These are phyloP conservation scores for Hirundichthys speculiger DNA, from an alignment of 2,113 vertebrate species.

Conservation along the genomic window DNA sequence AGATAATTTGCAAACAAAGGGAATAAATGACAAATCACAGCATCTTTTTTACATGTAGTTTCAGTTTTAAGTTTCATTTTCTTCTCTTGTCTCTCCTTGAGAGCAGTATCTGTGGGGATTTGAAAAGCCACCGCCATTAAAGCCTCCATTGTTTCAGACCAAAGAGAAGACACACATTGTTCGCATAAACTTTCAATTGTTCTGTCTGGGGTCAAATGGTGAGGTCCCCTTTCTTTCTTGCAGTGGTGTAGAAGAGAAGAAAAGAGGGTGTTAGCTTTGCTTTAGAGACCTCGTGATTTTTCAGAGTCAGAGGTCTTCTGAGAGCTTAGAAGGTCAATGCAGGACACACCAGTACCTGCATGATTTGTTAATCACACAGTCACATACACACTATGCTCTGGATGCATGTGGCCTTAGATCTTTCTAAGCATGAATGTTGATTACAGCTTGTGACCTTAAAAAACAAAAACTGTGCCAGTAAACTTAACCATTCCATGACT, in stretches of 20 bases:
- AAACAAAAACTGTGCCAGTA: too few species aligned
- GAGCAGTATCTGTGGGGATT: conserved; percentile 53
- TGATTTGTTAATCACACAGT: neutral
- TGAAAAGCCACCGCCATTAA: conserved; percentile 56
- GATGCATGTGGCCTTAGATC: neutral
- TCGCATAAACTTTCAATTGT: conserved; percentile 79
- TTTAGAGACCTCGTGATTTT: conserved; percentile 48
- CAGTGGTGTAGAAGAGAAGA: conserved; percentile 38
- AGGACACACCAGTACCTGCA: conserved; percentile 11
- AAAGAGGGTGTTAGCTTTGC: conserved; percentile 55
- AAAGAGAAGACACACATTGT: conserved; percentile 74
- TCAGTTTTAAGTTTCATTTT: conserved; percentile 19
- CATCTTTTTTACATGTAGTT: conserved; percentile 16
- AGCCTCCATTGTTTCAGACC: conserved; percentile 71
- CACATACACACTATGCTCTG: too few species aligned
- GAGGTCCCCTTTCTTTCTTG: conserved; percentile 77
- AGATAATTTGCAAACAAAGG: conserved; percentile 6
- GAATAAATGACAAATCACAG: conserved; percentile 2
- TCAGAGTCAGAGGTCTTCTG: conserved; percentile 50
- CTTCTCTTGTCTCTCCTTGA: conserved; percentile 40
- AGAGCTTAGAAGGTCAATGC: conserved; percentile 39
- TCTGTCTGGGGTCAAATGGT: conserved; percentile 76
- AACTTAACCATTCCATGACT: too few species aligned
- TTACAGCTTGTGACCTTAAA: too few species aligned
- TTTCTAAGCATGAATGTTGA: neutral